Base-by-base conservation (phyloP, 2,888 invertebrate genomes). In the Conops quadrifasciatus region DNA sequence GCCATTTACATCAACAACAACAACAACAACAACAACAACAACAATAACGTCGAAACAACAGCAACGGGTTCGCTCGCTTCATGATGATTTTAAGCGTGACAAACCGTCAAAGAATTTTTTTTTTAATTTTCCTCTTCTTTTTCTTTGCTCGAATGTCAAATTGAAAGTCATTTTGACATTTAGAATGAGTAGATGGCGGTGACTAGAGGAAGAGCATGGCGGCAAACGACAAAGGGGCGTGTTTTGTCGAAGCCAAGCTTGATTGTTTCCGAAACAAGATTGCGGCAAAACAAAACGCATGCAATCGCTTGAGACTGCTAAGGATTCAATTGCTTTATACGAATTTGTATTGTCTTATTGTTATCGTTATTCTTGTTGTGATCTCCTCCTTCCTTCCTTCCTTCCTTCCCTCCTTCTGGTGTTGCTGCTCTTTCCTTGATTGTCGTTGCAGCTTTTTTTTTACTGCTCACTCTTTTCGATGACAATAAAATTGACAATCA, bases 11-110 rank as follows among this genome's bases (percentile, higher is more conserved):
- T n/a, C 49, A 49, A 49, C n/a, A 49, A 58, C 58, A 24, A 24
- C 21, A 58, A 58, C 58, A 24, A 45, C 45, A 47, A 15, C n/a
- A 28, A 62, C 19, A 1, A 45, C 26, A 26, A 24, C 45, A 63
- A 47, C 45, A 16, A 47, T 13, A 1, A 9, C 63, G 15, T 26
- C 21, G 16, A 9, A 56, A 21, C 53, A 66, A 21, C 24, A 56
- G 21, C 53, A 66, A 21, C 28, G 53, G 26, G 19, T 30, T 66
- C 66, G 51, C 65, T n/a, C n/a, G n/a, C 9, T 36, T 9, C 36
- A 36, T 7, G 9, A 26, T 68, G 51, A 51, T 19, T 43, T 28
- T 68, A 62, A 68, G 68, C 62, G 68, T 62, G 51, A 68, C 60
- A 68, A 68, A 68, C 60, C 62, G 51, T 51, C 11, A 15, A 30